These are phyloP conservation scores for Melanerpes aurifrons DNA, from an alignment of 2,113 vertebrate species.

Conservation along the genomic window DNA sequence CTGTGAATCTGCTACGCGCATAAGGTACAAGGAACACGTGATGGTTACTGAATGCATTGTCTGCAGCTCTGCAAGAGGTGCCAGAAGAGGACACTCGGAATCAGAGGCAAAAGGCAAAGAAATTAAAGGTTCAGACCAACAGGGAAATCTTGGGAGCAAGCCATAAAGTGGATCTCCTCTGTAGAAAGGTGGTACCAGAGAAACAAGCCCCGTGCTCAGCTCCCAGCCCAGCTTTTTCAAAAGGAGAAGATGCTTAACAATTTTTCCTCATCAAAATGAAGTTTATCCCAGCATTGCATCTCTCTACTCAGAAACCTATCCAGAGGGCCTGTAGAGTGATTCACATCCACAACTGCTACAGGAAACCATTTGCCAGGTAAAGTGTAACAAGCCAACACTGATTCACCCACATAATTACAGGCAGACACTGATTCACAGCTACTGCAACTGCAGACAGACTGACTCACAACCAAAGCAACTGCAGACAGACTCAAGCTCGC, in stretches of 20 bases:
- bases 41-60: neutral
- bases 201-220: neutral
- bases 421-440: constrained; percentile 68
- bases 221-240: constrained; percentile 27
- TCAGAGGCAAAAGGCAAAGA: neutral
- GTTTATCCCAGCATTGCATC: constrained; percentile 49
- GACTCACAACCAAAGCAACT: constrained; percentile 66
- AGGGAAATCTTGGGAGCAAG: neutral
- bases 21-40: neutral
- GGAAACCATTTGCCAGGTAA: constrained; percentile 59
- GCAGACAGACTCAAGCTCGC: constrained; percentile 41
- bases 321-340: constrained; percentile 56
- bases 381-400: constrained; percentile 65
- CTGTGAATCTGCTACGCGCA: neutral
- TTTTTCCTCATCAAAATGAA: constrained; percentile 60
- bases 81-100: neutral
- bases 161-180: neutral
- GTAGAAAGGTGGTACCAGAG: neutral
- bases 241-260: constrained; percentile 21
- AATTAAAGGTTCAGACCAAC: neutral
- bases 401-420: constrained; percentile 62
- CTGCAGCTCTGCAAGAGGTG: constrained; percentile 1
- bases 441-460: constrained; percentile 60
- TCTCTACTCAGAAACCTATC: constrained; percentile 51
- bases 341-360: constrained; percentile 47